These are phyloP conservation scores for Melitaea cinxia DNA, from an alignment of 1,140 invertebrate genomes.

Conservation along the genomic window DNA sequence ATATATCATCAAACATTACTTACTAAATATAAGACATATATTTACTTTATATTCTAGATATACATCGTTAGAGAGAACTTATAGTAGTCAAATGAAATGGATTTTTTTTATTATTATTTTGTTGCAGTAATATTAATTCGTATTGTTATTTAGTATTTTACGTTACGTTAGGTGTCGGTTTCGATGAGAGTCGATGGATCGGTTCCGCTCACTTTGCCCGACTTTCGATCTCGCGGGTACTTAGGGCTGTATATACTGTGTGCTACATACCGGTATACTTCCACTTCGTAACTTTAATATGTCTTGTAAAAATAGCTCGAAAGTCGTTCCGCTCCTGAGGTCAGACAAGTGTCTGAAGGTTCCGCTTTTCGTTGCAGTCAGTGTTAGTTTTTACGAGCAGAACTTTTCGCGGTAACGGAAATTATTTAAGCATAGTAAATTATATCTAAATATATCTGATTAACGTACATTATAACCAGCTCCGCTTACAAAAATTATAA, in stretches of 20 bases:
- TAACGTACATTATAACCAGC: neutral
- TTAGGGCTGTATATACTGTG: neutral
- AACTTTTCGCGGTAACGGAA: neutral
- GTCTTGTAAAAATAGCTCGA: neutral
- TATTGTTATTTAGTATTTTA: slow-evolving; percentile 81
- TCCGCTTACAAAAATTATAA: slow-evolving; percentile 12
- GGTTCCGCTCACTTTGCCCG: no score
- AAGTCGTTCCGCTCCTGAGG: neutral
- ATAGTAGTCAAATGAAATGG: slow-evolving; percentile 65
- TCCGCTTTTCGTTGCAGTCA: neutral
- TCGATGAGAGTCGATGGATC: slow-evolving; percentile 19
- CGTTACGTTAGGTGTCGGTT: slow-evolving; percentile 42
- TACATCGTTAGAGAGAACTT: slow-evolving; percentile 58
- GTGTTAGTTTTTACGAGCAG: neutral
- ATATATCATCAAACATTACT: slow-evolving; percentile 14
- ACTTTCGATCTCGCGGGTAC: neutral
- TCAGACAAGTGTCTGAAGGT: neutral
- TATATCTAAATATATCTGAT: neutral
- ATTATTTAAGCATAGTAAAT: neutral
- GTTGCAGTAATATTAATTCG: slow-evolving; percentile 72
- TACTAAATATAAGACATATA: slow-evolving; percentile 43
- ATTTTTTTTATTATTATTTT: slow-evolving; percentile 67
- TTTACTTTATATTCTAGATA: slow-evolving; percentile 58
- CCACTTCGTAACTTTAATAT: neutral
- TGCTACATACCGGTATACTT: neutral